A percentile compares a stretch with the other conserved stretches of the same genome.
phyloP scores from a whole-genome alignment of 92 coral and sea anemone species.

The Epizoanthus fatuus region DNA sequence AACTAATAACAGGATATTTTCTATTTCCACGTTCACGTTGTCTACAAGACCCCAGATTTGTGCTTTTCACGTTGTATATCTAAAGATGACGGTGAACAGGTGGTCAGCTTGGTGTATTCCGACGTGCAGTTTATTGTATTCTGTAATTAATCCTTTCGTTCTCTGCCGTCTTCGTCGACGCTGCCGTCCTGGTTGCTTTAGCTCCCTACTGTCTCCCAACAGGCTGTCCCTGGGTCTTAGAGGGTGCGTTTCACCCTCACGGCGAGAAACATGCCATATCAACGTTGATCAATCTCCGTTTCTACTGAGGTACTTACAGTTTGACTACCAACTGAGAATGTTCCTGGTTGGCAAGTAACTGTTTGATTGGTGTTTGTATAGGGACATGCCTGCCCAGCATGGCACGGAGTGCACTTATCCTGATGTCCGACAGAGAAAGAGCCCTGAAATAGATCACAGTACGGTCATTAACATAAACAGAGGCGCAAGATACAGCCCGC shows the following conservation, averaged over 20 bases:
- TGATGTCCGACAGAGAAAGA: conserved; percentile 87
- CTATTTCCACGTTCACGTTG: too few species aligned
- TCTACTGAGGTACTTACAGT: conserved; percentile 70
- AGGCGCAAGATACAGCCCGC: too few species aligned
- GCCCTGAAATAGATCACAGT: conserved; percentile 64
- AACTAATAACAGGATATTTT: too few species aligned
- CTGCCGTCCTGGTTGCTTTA: too few species aligned
- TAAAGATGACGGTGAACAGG: too few species aligned
- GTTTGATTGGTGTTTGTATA: conserved; percentile 74
- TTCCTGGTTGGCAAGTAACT: conserved; percentile 81
- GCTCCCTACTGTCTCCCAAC: background rate
- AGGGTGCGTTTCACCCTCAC: conserved; percentile 10
- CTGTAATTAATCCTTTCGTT: too few species aligned
- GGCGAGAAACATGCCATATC: background rate
- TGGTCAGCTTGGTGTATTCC: too few species aligned
- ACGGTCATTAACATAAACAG: too few species aligned
- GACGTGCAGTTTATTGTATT: too few species aligned
- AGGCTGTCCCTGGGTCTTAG: conserved; percentile 33
- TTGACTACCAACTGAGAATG: conserved; percentile 91
- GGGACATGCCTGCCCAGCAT: conserved; percentile 89
- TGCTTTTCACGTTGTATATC: too few species aligned
- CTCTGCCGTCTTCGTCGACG: too few species aligned
- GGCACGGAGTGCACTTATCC: conserved; percentile 80
- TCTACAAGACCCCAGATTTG: too few species aligned
- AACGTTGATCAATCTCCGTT: background rate